Evolutionary conservation across 2,888 invertebrate genomes (phyloP), one percentile per base, ranked within the genome.

Genomic region (Nineta flava): DNA sequence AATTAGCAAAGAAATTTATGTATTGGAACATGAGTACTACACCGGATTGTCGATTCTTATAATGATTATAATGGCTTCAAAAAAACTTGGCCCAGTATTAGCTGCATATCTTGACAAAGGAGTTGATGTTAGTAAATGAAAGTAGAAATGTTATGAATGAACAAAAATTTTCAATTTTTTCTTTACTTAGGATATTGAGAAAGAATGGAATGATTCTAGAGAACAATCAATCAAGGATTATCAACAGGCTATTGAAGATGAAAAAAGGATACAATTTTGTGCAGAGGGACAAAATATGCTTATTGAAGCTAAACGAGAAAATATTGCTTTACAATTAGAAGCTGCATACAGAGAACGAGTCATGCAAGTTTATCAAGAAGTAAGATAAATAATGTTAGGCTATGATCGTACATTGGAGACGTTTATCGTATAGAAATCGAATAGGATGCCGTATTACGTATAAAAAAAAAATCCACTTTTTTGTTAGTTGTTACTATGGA

Each of bases 1-100:
- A 49, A 68, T 86, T 63, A 94, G 94, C 66, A 99, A 99, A 71
- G 99, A 99, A 72, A 83, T 87, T 59, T 92, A 83, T 61, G 85
- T 97, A 1, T 73, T 93, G 74, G 96, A 97, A 64, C 95, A 96
- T 60, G 92, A 95, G 64, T 92, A 81, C 70, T 87, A 83, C 68
- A 79, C 80, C 49, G 87, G 90, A 48, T 59, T 88, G 7, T 82
- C 87, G 0, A 67, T 91, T 48, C 65, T 79, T 7, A 57, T 84
- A 2, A 78, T 91, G 71, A 73, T 80, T 48, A 64, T 76, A 38
- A 50, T 73, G 46, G 76, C 67, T 2, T 70, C 79, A 42, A 86
- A 83, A 64, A 87, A 83, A 63, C 66, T 85, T 3, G 94, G 94
- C 12, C 82, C 84, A 31, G 59, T 60, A 43, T 38, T 87, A 1